These are phyloP conservation scores for Pterobdella sp. DNA, from an alignment of 2,888 invertebrate genomes.

Conservation along the genomic window DNA sequence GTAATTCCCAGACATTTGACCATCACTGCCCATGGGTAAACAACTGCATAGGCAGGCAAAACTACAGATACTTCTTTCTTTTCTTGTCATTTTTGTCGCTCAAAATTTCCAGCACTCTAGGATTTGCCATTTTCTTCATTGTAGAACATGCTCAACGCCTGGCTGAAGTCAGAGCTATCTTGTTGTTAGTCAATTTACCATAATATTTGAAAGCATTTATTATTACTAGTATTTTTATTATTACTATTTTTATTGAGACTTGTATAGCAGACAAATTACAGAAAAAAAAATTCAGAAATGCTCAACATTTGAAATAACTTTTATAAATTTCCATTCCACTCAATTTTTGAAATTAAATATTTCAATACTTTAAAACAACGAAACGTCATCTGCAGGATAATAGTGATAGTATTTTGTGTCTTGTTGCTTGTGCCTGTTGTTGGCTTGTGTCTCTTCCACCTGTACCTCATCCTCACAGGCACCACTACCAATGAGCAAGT, in stretches of 20 bases:
- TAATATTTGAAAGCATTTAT: not conserved
- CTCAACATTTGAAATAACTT: not conserved
- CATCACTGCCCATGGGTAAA: conserved; percentile 71
- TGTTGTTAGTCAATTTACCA: conserved; percentile 52
- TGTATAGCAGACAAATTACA: not conserved
- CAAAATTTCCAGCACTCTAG: conserved; percentile 95
- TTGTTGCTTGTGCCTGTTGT: conserved; percentile 89
- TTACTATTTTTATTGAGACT: not conserved
- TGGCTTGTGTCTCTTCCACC: conserved; percentile 93
- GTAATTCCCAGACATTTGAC: conserved; percentile 80
- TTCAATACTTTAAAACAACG: too few species aligned
- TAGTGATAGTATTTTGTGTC: conserved; percentile 36
- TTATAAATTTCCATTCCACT: not conserved
- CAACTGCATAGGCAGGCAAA: conserved; percentile 71
- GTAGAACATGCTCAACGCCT: conserved; percentile 73
- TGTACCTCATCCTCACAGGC: conserved; percentile 88
- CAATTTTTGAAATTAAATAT: too few species aligned
- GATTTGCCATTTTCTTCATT: conserved; percentile 82
- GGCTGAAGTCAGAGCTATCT: conserved; percentile 56
- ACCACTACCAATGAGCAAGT: conserved; percentile 96
- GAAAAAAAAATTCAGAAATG: not conserved
- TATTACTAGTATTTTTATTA: not conserved
- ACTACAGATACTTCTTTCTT: conserved; percentile 96
- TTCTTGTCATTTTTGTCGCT: conserved; percentile 89
- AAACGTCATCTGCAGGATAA: conserved; percentile 40